Evolutionary conservation across 2,888 invertebrate genomes (phyloP).

Genomic region (Serripes groenlandicus): DNA sequence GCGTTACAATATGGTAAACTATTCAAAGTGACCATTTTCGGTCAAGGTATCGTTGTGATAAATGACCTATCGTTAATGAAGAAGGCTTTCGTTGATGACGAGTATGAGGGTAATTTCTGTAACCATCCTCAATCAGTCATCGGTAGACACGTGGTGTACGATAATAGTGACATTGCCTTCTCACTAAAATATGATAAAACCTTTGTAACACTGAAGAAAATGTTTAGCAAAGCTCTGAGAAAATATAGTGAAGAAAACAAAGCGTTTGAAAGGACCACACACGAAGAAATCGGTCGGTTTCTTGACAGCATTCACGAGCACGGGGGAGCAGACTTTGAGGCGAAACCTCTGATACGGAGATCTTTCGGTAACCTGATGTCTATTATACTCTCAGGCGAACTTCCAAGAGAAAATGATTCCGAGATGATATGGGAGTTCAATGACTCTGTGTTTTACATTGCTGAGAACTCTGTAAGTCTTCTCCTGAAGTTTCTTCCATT

Average conservation of each 20-base stretch:
- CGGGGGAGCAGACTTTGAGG: slow-evolving; percentile 27
- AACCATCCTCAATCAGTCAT: slow-evolving; percentile 25
- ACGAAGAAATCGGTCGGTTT: slow-evolving; percentile 32
- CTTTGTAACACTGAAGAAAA: slow-evolving; percentile 14
- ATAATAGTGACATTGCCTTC: slow-evolving; percentile 9
- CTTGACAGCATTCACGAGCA: background rate
- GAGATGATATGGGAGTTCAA: slow-evolving; percentile 20
- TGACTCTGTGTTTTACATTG: background rate
- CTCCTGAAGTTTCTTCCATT: slow-evolving; percentile 27
- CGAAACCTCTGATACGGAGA: slow-evolving; percentile 23
- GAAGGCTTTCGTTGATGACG: slow-evolving; percentile 26
- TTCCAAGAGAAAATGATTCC: background rate
- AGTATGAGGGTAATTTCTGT: slow-evolving; percentile 10
- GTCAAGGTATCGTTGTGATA: slow-evolving; percentile 30
- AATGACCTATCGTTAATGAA: slow-evolving; percentile 30
- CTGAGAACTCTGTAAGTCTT: slow-evolving; percentile 13
- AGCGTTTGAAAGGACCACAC: slow-evolving; percentile 13
- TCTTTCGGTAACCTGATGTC: slow-evolving; percentile 40
- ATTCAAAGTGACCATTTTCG: slow-evolving; percentile 23
- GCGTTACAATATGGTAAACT: slow-evolving; percentile 25
- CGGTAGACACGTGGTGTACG: slow-evolving; percentile 2
- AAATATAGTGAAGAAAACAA: slow-evolving; percentile 1
- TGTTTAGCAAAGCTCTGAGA: slow-evolving; percentile 24
- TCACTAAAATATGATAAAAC: background rate
- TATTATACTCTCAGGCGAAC: slow-evolving; percentile 28